A percentile compares a stretch with the other conserved stretches of the same genome.
These are phyloP conservation scores for Cartodere bifasciata DNA, from an alignment of 2,888 invertebrate species.

Conservation along the genomic window DNA sequence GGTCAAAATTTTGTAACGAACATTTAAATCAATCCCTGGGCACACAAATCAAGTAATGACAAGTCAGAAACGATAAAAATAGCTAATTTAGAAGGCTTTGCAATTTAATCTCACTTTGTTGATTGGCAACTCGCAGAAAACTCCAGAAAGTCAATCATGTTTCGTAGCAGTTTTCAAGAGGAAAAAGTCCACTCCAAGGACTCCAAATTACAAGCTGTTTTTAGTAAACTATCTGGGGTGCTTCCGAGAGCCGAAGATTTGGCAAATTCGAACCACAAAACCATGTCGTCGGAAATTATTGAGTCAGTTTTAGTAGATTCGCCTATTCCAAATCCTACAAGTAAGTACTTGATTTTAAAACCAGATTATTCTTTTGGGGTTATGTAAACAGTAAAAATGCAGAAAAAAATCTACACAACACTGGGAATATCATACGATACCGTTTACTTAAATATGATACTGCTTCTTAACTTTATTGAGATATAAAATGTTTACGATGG, in stretches of 20 bases:
- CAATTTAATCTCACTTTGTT: not conserved
- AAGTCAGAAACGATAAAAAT: no score
- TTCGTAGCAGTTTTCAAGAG: constrained; percentile 23
- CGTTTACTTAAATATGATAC: no score
- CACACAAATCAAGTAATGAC: no score
- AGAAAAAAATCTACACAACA: no score
- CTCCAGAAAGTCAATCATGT: constrained; percentile 17
- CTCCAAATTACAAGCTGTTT: constrained; percentile 28
- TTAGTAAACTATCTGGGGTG: constrained; percentile 28
- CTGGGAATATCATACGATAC: no score
- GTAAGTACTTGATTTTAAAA: no score
- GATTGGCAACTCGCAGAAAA: not conserved
- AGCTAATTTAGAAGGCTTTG: no score
- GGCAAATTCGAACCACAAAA: constrained; percentile 24
- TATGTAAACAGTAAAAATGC: no score
- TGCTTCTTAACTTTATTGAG: no score
- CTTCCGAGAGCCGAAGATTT: constrained; percentile 27
- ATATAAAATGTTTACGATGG: no score
- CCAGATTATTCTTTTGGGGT: no score
- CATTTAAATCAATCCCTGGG: no score
- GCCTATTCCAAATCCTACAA: constrained; percentile 26
- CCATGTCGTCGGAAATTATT: constrained; percentile 30
- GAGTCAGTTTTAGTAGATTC: constrained; percentile 29
- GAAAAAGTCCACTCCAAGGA: constrained; percentile 22
- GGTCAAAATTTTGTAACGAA: constrained; percentile 7